A percentile compares a stretch with the other conserved stretches of the same genome.
phyloP scores from a whole-genome alignment of 2,797 vertebrate genomes.

The Hemibagrus guttatus region DNA sequence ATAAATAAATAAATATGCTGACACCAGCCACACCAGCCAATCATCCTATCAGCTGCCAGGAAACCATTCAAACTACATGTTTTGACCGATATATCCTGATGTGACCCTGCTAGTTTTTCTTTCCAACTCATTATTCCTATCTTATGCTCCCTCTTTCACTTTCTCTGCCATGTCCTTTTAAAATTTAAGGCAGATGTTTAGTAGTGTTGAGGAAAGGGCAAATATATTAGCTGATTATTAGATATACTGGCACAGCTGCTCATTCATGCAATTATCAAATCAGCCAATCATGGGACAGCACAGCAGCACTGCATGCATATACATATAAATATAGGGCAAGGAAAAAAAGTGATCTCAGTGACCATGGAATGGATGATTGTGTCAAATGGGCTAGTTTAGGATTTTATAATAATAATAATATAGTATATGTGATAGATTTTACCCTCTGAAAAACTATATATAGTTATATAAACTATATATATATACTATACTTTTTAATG shows the following conservation, averaged over 20 bases:
- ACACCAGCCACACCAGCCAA: not conserved
- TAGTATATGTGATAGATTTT: not conserved
- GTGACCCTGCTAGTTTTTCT: not conserved
- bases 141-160: not conserved
- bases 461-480: too few relatives aligned
- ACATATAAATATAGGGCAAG: not conserved
- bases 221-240: not conserved
- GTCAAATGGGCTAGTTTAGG: not conserved
- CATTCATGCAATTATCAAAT: not conserved
- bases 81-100: not conserved
- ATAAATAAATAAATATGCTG: constrained; percentile 9
- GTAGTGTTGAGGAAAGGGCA: not conserved
- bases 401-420: not conserved
- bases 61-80: not conserved
- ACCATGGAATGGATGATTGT: not conserved
- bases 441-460: not conserved
- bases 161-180: not conserved
- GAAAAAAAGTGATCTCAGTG: not conserved
- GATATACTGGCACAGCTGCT: not conserved
- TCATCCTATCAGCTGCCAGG: not conserved
- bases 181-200: not conserved
- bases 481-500: too few relatives aligned
- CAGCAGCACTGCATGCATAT: not conserved
- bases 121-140: not conserved
- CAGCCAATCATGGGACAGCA: not conserved